A percentile compares a stretch with the other conserved stretches of the same genome.
Evolutionary conservation across 2,888 invertebrate species (phyloP).

Genomic region (Dorcus parallelipipedus): DNA sequence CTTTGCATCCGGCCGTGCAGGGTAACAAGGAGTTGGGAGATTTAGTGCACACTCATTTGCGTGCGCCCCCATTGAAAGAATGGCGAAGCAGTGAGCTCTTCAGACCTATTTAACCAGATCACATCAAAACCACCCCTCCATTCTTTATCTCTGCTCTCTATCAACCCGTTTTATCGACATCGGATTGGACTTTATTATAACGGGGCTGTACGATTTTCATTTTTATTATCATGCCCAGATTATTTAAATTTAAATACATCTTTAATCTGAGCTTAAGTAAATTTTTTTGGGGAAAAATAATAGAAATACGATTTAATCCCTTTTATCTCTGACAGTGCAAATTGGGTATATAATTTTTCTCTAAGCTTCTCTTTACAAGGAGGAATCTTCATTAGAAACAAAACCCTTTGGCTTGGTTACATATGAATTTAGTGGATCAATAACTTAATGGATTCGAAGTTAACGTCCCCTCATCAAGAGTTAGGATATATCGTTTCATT

Average conservation of each 20-base stretch:
- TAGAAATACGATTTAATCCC: no score
- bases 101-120: conserved; percentile 32
- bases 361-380: no score
- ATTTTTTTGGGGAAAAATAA: no score
- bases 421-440: no score
- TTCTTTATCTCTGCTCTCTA: conserved; percentile 31
- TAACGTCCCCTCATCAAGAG: no score
- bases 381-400: no score
- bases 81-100: conserved; percentile 24
- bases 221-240: conserved; percentile 24
- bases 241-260: conserved; percentile 8
- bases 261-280: no score
- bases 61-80: conserved; percentile 25
- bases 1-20: conserved; percentile 27
- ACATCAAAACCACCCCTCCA: conserved; percentile 21
- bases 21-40: conserved; percentile 31
- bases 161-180: conserved; percentile 34
- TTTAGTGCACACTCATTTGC: conserved; percentile 34
- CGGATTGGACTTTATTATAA: conserved; percentile 37
- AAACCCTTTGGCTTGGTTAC: no score
- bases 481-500: no score
- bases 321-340: no score
- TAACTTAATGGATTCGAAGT: no score
- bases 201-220: conserved; percentile 20
- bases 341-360: no score